Conservation (phyloP, 2,797 vertebrate species). For the Periparus ater region DNA sequence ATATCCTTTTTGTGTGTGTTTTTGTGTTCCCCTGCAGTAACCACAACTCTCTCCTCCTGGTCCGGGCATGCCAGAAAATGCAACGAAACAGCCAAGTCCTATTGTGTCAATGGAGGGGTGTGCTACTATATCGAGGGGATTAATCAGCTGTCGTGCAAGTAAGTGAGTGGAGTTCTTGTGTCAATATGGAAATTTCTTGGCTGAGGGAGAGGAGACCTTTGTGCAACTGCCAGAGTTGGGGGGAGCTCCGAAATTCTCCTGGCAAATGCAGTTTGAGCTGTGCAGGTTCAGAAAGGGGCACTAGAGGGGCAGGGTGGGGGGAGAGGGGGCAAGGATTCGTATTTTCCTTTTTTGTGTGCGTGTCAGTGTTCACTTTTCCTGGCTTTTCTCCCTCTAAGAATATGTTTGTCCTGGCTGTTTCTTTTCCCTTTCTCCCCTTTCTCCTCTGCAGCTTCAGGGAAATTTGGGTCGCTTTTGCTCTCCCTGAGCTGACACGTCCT, state of each 20-base stretch:
- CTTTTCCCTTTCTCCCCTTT: constrained; percentile 3
- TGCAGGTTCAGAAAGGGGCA: background rate
- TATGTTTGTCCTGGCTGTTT: background rate
- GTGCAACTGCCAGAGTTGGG: background rate
- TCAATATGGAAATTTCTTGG: constrained; percentile 3
- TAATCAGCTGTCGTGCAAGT: constrained; percentile 97
- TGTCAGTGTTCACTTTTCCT: background rate
- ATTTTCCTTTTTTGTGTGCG: background rate
- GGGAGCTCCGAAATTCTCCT: background rate
- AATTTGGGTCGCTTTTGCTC: background rate
- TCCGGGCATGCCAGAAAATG: constrained; percentile 93
- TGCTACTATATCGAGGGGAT: constrained; percentile 98
- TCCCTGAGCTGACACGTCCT: background rate
- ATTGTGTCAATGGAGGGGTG: constrained; percentile 95
- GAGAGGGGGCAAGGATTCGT: background rate
- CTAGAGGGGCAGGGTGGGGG: background rate
- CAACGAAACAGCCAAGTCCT: constrained; percentile 95
- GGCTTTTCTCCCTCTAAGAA: constrained; percentile 19
- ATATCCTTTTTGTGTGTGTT: constrained; percentile 42
- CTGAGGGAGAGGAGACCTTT: background rate
- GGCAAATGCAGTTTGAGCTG: background rate
- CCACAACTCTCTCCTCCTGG: constrained; percentile 90
- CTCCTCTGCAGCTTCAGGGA: background rate
- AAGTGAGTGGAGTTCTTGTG: constrained; percentile 80
- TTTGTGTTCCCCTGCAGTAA: constrained; percentile 77